Base-by-base conservation (phyloP, 2,888 invertebrate genomes). In the Ormyrus pomaceus region DNA sequence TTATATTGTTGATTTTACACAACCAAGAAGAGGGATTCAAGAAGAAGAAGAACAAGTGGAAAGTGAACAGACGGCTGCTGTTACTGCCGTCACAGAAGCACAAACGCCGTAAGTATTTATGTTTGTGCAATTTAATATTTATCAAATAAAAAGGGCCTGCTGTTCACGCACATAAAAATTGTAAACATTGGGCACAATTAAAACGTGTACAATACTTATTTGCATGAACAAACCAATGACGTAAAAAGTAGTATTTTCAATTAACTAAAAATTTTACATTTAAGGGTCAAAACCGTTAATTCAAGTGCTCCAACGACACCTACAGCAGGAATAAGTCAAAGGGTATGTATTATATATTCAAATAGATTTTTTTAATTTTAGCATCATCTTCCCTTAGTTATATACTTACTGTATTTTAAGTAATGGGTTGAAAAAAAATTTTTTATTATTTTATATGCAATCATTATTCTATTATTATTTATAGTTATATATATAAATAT, bases 1-100 rank as follows among this genome's bases (percentile, higher is more conserved):
- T 89, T 96, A 95, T 88, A 94, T 96, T 83, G 96, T 96, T 48
- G 95, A 95, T 34, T 95, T 95, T 70, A 95, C 95, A 34, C 34
- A 34, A 34, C 85, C 85, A 6, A 64, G 65, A 61, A 8, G 59
- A 10, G 2, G 48, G 2, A 73, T 51, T 34, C 78, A 80, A 7
- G 86, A 86, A 11, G 81, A 80, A 48, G 72, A 73, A 13, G 85
- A 87, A 48, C 70, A 80, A 48, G 61, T 58, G 19, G 84, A 85
- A 11, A 71, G 66, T 65, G 80, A 76, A 70, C 8, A 51, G 13
- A 10, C 69, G 6, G 70, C 7, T 50, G 56, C 19, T 34, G 45
- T 19, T 13, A 45, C 65, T 6, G 50, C 68, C 48, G 55, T 34
- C 34, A 3, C 34, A 1, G 83, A 80, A 45, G 13, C 72, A 34